Evolutionary conservation across 2,113 vertebrate species (phyloP), one percentile per base, ranked within the genome.

Genomic region (Guaruba guarouba): DNA sequence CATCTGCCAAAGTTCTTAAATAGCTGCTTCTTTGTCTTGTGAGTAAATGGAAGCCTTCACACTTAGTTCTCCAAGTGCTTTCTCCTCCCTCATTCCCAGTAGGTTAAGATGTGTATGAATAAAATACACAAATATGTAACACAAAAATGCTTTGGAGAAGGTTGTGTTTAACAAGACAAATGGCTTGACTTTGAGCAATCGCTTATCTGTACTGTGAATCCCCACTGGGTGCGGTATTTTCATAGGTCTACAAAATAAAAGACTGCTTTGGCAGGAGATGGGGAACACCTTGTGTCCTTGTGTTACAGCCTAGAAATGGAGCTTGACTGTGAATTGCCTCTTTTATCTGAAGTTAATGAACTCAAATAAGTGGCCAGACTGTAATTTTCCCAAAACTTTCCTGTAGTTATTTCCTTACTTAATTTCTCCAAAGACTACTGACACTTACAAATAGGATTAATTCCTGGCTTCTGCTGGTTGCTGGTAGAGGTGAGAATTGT

Each of bases 161-260:
- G 71, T 25, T 74, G 59, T 63, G 39, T 86, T 92, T 78, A 83
- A 88, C 49, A 88, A 80, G 93, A 73, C 80, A 90, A 90, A 77
- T 80, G 89, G 89, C 63, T 41, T 79, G 52, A n/a, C 89, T 91
- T 64, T 46, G 43, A 43, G 29, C 49, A 64, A 62, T 44, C 1
- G 2, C 35, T 68, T 84, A 44, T 76, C 85, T 89, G 79, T 79
- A 18, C 25, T 75, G 62, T 17, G 74, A 79, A 95, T 37, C 57
- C 89, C 70, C 41, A 69, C 84, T 62, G 75, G 52, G 77, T 0
- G 6, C 84, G 69, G 69, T 28, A 82, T 86, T 92, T 92, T 96
- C 87, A 81, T 59, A 75, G 67, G 62, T 71, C 91, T 80, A 12
- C 91, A 52, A 86, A 86, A 85, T 52, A 89, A 55, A 73, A 68